phyloP scores from a whole-genome alignment of 2,888 invertebrate genomes.

The Aspidiotus rigidus region DNA sequence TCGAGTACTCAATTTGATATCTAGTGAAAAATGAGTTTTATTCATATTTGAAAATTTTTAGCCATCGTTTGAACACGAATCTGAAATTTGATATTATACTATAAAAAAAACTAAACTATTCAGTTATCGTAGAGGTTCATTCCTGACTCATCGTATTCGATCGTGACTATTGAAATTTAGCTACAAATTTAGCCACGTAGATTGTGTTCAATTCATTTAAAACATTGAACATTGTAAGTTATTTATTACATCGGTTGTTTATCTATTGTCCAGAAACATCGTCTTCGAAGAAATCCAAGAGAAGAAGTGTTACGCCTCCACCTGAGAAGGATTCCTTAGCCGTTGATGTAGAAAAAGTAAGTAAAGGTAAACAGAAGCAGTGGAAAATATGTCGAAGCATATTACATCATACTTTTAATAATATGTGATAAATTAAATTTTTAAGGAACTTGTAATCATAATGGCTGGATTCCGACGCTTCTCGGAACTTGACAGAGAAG shows the following conservation, averaged over 20 bases:
- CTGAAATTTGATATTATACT: background rate
- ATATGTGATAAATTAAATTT: conserved; percentile 13
- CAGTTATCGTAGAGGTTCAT: background rate
- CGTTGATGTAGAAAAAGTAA: background rate
- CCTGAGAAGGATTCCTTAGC: background rate
- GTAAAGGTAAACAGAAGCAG: conserved; percentile 11
- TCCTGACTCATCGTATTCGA: background rate
- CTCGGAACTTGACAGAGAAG: background rate
- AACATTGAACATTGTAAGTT: conserved; percentile 2
- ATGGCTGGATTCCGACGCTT: background rate
- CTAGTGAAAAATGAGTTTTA: conserved; percentile 12
- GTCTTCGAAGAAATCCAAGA: no score
- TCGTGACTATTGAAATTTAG: background rate
- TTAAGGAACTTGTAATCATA: conserved; percentile 2
- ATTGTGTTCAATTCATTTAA: background rate
- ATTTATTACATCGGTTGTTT: conserved; percentile 10
- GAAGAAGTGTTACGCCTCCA: conserved; percentile 3
- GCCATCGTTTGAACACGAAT: background rate
- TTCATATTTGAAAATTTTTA: conserved; percentile 5
- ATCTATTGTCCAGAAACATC: conserved; percentile 7
- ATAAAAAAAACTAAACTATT: background rate
- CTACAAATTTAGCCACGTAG: background rate
- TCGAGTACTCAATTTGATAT: conserved; percentile 3
- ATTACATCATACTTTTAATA: conserved; percentile 11
- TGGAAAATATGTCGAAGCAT: conserved; percentile 12